These are phyloP conservation scores for Allolobophora icterica DNA, from an alignment of 2,888 invertebrate genomes.

Conservation along the genomic window DNA sequence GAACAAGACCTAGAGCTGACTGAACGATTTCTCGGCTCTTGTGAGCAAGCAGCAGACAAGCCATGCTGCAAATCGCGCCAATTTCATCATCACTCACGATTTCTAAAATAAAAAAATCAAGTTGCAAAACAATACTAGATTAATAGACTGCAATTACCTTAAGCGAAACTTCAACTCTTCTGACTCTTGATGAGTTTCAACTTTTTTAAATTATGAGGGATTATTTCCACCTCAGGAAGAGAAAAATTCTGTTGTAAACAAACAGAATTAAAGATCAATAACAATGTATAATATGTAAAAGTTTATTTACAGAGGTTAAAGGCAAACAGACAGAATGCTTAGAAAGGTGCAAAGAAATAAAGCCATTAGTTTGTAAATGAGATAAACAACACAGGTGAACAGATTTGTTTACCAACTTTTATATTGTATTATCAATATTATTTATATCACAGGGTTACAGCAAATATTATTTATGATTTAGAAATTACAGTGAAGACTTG, in stretches of 20 bases:
- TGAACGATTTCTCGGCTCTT: slow-evolving; percentile 6
- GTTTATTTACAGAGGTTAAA: slow-evolving; percentile 9
- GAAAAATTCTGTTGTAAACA: background rate
- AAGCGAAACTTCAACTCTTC: background rate
- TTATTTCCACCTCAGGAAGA: background rate
- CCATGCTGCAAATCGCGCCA: background rate
- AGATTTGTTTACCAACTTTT: background rate
- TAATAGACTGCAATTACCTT: background rate
- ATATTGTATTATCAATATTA: background rate
- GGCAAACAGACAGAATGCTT: background rate
- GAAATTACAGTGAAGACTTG: too few species aligned
- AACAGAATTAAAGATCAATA: background rate
- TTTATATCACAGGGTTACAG: background rate
- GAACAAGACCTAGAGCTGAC: slow-evolving; percentile 20
- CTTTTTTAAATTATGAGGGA: background rate
- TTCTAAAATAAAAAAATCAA: background rate
- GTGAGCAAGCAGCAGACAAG: slow-evolving; percentile 1
- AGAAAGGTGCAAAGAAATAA: background rate
- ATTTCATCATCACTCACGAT: background rate
- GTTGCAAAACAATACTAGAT: background rate
- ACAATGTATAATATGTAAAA: background rate
- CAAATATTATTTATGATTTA: background rate
- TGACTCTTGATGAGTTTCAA: background rate
- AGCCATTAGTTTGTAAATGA: background rate
- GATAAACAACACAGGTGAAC: background rate